Base-by-base conservation (phyloP, 2,797 vertebrate species). In the Gymnodraco acuticeps region DNA sequence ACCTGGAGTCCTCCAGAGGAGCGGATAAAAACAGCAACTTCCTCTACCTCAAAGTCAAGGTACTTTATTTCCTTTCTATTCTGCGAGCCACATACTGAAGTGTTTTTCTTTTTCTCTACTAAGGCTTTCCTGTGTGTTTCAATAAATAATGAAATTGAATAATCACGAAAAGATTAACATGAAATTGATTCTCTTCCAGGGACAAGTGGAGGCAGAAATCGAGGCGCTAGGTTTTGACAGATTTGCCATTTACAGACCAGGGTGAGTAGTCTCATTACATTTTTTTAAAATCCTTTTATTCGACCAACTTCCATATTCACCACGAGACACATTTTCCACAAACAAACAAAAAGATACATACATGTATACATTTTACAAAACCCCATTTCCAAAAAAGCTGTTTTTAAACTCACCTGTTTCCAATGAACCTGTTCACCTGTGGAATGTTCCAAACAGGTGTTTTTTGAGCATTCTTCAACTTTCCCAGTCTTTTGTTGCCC, bases 21-120 rank as follows among this genome's bases (percentile, higher is more conserved):
- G 95, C 95, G 0, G 89, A 96, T 66, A 95, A 95, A 87, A 85
- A 61, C 70, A 96, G 95, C 84, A 78, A 48, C 77, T 93, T 96
- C 75, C 93, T 96, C 54, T 96, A 95, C 75, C 87, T 95, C 15
- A 92, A 93, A 93, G 94, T 95, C 43, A 96, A 96, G 92, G 95
- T 95, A 63, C 19, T 27, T 45, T 2, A 17, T 41, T 20, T 50
- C 4, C 2, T 20, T 17, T 31, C 9, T 59, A 7, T 13, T 2
- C 23, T 16, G 6, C 16, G 2, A 1, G 6, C 5, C 3, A n/a
- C 15, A 10, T 23, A 5, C 10, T 48, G 12, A 55, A 23, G 23
- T 53, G 9, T 33, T 19, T 1, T 23, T 56, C 0, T 50, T 14
- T 16, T 23, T 19, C 4, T 51, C 7, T 33, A 19, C n/a, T 52